Base-by-base conservation (phyloP, 2,113 vertebrate species). In the Phrynosoma blainvillii region DNA sequence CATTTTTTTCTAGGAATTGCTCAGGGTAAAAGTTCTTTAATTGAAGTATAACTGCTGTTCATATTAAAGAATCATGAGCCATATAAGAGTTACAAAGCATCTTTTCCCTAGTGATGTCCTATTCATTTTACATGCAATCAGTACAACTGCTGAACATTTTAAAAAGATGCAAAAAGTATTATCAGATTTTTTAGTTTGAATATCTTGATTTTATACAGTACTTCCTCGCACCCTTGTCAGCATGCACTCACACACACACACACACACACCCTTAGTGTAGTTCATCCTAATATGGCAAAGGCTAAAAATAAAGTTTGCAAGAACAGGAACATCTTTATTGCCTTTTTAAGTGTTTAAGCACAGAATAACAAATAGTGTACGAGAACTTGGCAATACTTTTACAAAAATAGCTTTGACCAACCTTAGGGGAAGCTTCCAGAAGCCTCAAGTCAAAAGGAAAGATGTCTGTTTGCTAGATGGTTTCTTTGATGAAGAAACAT, bases 301-400 rank as follows among this genome's bases (percentile, higher is more conserved):
- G 47, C 30, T 84, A 73, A 73, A 84, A 73, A 54, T 73, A 71
- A 73, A 56, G 21, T 54, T 11, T 54, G 47, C 54, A 47, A 36
- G 68, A 84, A 71, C 8, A 18, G 16, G 36, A 40, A 10, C 5
- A 20, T 70, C 42, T 83, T 71, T 68, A 25, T n/a, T 47, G 1
- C 5, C 27, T 65, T 83, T 71, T 71, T 10, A 83, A 83, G 66
- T 30, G 16, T 71, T 83, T 83, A 83, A 83, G 66, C 25, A 83
- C 20, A 21, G 25, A 8, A 9, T 25, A 70, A 18, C 23, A 20
- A n/a, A 56, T 7, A 32, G 47, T n/a, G 70, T 73, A 74, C 54
- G 3, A 54, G 42, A 71, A 73, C 8, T 23, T 73, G 70, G 54
- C 68, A 73, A 32, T 73, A 32, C 32, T 73, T 73, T 68, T 52